A percentile compares a stretch with the other conserved stretches of the same genome.
phyloP scores from a whole-genome alignment of 2,113 vertebrate species.

The Grammomys surdaster region DNA sequence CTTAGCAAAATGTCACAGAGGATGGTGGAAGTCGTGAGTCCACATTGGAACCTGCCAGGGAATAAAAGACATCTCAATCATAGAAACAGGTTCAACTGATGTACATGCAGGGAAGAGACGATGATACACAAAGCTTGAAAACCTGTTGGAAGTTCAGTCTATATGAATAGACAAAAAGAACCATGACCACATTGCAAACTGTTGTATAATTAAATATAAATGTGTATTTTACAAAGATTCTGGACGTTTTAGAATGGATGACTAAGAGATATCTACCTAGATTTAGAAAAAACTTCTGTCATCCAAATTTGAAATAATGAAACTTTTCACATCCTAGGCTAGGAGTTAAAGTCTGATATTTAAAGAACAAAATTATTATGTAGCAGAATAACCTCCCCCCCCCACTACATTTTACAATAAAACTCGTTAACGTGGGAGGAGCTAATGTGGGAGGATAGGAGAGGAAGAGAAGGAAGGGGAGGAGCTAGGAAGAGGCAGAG shows the following conservation, averaged over 20 bases:
- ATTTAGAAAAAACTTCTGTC: not conserved
- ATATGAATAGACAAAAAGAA: not conserved
- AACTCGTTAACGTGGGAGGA: too few species aligned
- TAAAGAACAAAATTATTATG: not conserved
- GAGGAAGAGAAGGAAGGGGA: too few species aligned
- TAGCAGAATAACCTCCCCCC: too few species aligned
- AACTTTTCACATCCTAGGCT: not conserved
- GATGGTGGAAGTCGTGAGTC: not conserved
- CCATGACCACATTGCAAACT: fast-evolving
- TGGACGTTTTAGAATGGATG: not conserved
- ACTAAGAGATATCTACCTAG: not conserved
- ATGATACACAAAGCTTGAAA: not conserved
- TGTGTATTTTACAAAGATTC: not conserved
- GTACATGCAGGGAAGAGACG: not conserved
- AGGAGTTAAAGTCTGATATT: not conserved
- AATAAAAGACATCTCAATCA: not conserved
- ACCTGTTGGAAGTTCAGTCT: not conserved
- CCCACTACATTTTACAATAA: too few species aligned
- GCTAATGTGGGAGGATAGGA: too few species aligned
- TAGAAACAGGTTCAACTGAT: not conserved
- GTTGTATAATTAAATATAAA: not conserved
- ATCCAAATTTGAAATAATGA: not conserved
- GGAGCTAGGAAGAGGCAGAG: too few species aligned
- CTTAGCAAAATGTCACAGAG: not conserved
- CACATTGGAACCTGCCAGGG: not conserved